These are phyloP conservation scores for Steromphala cineraria DNA, from an alignment of 2,888 invertebrate genomes.

Conservation along the genomic window DNA sequence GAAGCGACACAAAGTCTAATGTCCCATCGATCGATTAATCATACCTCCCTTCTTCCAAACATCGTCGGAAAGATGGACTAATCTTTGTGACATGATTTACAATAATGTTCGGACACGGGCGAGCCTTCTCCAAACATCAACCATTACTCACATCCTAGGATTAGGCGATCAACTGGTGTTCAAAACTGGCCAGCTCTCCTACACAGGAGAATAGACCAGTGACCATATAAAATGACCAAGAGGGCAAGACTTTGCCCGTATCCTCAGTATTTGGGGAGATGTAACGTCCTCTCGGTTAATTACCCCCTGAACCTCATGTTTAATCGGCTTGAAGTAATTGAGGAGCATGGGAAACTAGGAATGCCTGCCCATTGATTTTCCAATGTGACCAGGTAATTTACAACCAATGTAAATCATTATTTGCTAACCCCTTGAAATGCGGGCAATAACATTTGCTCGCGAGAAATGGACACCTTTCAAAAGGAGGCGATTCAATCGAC, in stretches of 20 bases:
- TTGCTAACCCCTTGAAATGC: neutral
- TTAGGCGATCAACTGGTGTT: neutral
- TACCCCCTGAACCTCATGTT: conserved; percentile 1
- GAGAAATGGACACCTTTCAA: neutral
- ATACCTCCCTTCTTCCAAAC: conserved; percentile 3
- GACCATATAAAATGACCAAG: neutral
- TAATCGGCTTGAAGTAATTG: conserved; percentile 18
- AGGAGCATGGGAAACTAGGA: neutral
- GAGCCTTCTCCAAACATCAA: neutral
- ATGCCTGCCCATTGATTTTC: conserved; percentile 11
- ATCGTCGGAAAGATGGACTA: conserved; percentile 13
- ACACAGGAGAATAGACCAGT: neutral
- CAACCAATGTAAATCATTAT: neutral
- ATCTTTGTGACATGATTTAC: conserved; percentile 14
- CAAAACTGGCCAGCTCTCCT: neutral
- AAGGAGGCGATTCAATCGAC: neutral
- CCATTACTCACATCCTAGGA: neutral
- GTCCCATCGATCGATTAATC: neutral
- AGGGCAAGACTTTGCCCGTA: neutral
- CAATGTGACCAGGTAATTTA: neutral
- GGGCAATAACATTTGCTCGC: neutral
- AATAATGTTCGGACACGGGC: neutral
- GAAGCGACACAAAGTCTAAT: neutral
- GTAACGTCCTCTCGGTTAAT: conserved; percentile 8
- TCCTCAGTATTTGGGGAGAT: neutral